Evolutionary conservation across 2,888 invertebrate species (phyloP).

Genomic region (Mythimna impura): DNA sequence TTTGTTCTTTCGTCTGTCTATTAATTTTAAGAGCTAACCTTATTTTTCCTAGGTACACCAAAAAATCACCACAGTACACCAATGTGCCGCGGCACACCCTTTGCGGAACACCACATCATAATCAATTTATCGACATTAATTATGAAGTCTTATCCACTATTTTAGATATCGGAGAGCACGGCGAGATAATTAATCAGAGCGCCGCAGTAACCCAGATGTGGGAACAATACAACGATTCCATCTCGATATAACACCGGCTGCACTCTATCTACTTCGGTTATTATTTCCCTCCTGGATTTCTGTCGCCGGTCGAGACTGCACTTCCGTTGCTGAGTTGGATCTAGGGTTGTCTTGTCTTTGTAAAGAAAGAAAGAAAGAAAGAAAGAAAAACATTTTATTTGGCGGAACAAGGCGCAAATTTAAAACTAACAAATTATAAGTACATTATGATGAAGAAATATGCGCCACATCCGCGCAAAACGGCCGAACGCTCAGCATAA

Average conservation of each 20-base stretch:
- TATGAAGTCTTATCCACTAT: constrained; percentile 1
- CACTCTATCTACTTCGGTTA: constrained; percentile 14
- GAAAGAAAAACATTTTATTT: too few species aligned
- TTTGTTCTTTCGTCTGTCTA: too few species aligned
- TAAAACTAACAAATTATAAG: too few species aligned
- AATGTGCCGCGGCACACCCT: too few species aligned
- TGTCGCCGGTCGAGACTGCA: constrained; percentile 8
- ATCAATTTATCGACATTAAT: constrained; percentile 12
- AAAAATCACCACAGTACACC: too few species aligned
- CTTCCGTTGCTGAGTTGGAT: constrained; percentile 16
- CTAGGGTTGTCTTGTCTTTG: neutral
- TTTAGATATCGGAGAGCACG: neutral
- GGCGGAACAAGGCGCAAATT: too few species aligned
- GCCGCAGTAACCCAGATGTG: constrained; percentile 29
- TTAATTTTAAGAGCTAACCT: too few species aligned
- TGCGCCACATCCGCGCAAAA: too few species aligned
- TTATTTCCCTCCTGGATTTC: constrained; percentile 41
- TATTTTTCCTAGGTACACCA: too few species aligned
- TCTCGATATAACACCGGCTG: constrained; percentile 27
- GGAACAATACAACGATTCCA: constrained; percentile 54
- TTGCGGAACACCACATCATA: neutral
- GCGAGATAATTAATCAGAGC: constrained; percentile 34
- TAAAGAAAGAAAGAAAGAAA: too few species aligned
- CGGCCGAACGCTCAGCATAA: too few species aligned
- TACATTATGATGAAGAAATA: too few species aligned